A percentile compares a stretch with the other conserved stretches of the same genome.
Evolutionary conservation across 2,113 vertebrate genomes (phyloP).

Genomic region (Dinomys branickii): DNA sequence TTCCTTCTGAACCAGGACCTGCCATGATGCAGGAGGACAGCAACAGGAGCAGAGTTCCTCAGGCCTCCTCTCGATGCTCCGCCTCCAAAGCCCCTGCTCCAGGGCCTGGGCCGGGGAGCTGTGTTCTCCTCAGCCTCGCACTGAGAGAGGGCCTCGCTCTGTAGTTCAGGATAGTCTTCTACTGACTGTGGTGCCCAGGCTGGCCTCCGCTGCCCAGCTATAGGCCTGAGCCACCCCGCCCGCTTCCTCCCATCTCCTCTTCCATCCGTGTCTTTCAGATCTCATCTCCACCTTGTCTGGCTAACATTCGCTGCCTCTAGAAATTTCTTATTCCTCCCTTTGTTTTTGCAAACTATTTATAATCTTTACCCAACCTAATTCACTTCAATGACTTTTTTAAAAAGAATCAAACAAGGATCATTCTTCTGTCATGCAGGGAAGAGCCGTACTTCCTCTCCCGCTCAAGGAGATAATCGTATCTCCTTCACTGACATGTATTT

Average conservation of each 20-base stretch:
- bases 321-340: neutral
- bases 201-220: neutral
- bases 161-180: neutral
- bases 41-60: neutral
- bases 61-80: neutral
- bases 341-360: conserved; percentile 8
- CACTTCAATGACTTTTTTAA: conserved; percentile 22
- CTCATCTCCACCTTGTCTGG: neutral
- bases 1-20: neutral
- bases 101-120: neutral
- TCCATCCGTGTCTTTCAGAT: neutral
- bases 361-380: neutral
- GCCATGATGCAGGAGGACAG: neutral
- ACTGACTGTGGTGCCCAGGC: neutral
- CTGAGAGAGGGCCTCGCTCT: neutral
- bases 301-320: neutral
- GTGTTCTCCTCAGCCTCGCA: neutral
- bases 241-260: neutral
- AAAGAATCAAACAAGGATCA: neutral
- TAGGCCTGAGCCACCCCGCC: neutral
- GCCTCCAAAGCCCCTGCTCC: neutral
- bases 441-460: neutral
- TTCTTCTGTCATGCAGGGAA: neutral
- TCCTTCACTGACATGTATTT: neutral
- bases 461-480: neutral